Percentiles rank a stretch among this genome's conserved stretches.
Evolutionary conservation across 1,140 invertebrate genomes (phyloP).

Genomic region (Ceratosolen fusciceps): DNA sequence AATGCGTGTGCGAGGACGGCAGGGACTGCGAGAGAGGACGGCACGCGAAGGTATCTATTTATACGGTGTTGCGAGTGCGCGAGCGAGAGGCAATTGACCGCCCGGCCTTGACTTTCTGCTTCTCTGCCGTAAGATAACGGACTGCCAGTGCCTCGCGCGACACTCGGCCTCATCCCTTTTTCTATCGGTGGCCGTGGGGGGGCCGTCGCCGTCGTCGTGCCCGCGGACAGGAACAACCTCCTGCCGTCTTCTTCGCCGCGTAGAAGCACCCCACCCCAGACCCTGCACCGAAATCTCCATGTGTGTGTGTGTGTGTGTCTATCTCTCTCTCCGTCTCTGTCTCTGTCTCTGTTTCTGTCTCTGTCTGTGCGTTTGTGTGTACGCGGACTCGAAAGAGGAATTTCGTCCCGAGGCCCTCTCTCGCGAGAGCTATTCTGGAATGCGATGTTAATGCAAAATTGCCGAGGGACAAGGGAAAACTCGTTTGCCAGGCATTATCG

Average conservation of each 20-base stretch:
- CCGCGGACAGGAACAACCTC: neutral
- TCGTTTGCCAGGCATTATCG: neutral
- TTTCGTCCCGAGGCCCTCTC: neutral
- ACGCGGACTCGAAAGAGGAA: no score
- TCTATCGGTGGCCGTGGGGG: neutral
- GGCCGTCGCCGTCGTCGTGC: no score
- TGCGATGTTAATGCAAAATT: neutral
- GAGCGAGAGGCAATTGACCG: slow-evolving; percentile 61
- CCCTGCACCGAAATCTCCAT: no score
- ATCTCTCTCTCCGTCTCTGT: no score
- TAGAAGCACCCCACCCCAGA: neutral
- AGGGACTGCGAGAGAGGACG: neutral
- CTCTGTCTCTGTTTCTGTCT: no score
- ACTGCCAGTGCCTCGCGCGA: neutral
- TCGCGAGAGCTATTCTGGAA: neutral
- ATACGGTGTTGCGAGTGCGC: slow-evolving; percentile 52
- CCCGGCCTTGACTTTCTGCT: slow-evolving; percentile 66
- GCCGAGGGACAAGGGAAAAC: neutral
- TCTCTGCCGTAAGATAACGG: slow-evolving; percentile 52
- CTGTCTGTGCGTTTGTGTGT: no score
- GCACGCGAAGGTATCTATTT: slow-evolving; percentile 59
- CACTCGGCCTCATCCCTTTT: slow-evolving; percentile 18
- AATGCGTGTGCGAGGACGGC: neutral
- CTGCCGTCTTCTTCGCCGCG: neutral
- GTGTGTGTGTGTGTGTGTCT: no score